Conservation (phyloP, 1,140 invertebrate species). For the Drosophila insularis region DNA sequence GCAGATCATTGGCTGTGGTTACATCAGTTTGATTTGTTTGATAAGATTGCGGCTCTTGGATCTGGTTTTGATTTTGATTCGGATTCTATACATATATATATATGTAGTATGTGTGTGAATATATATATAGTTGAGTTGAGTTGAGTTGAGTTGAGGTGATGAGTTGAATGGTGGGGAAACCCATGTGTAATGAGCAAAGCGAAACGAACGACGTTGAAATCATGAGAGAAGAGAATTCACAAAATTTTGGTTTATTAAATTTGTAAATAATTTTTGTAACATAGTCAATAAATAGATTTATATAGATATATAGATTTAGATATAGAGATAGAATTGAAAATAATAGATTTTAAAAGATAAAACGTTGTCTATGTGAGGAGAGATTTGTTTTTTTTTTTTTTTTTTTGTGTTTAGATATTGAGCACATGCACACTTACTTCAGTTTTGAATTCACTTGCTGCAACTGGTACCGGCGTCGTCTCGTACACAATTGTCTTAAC, state of each 20-base stretch:
- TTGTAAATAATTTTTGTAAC: constrained; percentile 29
- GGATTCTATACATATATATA: background rate
- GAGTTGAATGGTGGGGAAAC: constrained; percentile 21
- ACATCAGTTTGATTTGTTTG: constrained; percentile 64
- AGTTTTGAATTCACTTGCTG: constrained; percentile 70
- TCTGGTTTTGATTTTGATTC: constrained; percentile 13
- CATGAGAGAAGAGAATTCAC: constrained; percentile 78
- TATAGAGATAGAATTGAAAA: constrained; percentile 11
- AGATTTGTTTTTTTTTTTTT: too few relatives aligned
- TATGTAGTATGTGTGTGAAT: background rate
- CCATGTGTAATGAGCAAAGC: constrained; percentile 67
- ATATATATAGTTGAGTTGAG: background rate
- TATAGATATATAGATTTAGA: background rate
- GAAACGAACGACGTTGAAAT: constrained; percentile 75
- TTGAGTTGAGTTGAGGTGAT: constrained; percentile 13
- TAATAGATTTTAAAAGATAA: background rate
- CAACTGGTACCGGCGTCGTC: constrained; percentile 72
- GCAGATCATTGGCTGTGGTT: constrained; percentile 71
- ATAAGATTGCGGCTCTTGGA: constrained; percentile 60
- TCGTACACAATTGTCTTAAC: constrained; percentile 87
- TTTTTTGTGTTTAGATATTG: constrained; percentile 57
- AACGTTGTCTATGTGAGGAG: background rate
- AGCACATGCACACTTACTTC: constrained; percentile 82
- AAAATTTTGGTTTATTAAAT: constrained; percentile 73
- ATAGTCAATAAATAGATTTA: constrained; percentile 35